phyloP scores from a whole-genome alignment of 2,888 invertebrate genomes.

The Erannis defoliaria region DNA sequence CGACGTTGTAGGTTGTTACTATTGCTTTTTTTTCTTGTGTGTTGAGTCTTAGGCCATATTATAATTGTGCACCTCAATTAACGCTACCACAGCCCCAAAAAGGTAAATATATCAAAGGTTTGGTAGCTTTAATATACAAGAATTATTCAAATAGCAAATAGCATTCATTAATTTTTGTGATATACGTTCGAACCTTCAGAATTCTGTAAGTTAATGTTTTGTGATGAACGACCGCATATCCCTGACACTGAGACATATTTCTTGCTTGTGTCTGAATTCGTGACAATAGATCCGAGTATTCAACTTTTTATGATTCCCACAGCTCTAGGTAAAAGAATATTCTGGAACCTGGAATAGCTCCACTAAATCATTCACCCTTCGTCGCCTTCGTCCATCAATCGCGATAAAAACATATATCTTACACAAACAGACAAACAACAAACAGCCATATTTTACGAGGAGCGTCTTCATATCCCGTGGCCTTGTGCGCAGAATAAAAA shows the following conservation, averaged over 20 bases:
- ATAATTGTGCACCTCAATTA: too few species aligned
- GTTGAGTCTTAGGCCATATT: too few species aligned
- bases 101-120: too few species aligned
- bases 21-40: too few species aligned
- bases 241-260: neutral
- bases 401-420: slow-evolving; percentile 35
- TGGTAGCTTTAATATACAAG: too few species aligned
- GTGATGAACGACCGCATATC: neutral
- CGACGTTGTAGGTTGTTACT: neutral
- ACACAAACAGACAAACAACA: slow-evolving; percentile 42
- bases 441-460: slow-evolving; percentile 42
- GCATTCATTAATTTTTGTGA: too few species aligned
- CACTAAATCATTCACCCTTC: slow-evolving; percentile 29
- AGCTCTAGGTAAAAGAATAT: slow-evolving; percentile 12
- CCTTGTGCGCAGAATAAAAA: slow-evolving; percentile 29
- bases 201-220: neutral
- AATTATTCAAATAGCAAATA: too few species aligned
- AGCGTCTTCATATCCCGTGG: slow-evolving; percentile 44
- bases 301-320: slow-evolving; percentile 7
- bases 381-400: slow-evolving; percentile 34
- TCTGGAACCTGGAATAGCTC: slow-evolving; percentile 14
- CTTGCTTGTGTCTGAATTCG: neutral
- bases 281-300: neutral
- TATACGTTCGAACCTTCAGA: neutral
- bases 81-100: too few species aligned